A percentile compares a stretch with the other conserved stretches of the same genome.
Conservation (phyloP, 2,888 invertebrate species). For the Synanthedon andrenaeformis region DNA sequence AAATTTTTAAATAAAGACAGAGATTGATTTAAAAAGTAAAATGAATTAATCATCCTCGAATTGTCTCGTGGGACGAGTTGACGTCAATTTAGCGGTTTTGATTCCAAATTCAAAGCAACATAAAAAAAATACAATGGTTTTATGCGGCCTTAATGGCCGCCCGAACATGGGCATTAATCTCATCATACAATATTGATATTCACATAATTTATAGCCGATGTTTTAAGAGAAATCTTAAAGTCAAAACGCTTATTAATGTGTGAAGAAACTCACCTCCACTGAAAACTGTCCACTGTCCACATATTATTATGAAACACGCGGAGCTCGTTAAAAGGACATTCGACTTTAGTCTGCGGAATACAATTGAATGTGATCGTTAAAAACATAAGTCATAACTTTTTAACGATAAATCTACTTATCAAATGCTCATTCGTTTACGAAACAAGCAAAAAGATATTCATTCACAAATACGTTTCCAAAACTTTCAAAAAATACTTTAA, state of each 20-base stretch:
- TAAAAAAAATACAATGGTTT: constrained; percentile 63
- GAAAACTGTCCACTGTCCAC: constrained; percentile 35
- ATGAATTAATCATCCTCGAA: constrained; percentile 45
- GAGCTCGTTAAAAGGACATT: constrained; percentile 60
- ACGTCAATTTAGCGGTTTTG: constrained; percentile 52
- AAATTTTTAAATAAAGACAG: too few species aligned
- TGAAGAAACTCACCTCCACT: constrained; percentile 60
- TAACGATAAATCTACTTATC: constrained; percentile 36
- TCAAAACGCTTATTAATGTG: constrained; percentile 66
- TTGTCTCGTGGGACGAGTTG: constrained; percentile 32
- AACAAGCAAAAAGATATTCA: constrained; percentile 27
- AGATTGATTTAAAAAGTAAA: constrained; percentile 8
- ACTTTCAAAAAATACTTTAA: constrained; percentile 26
- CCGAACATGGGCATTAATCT: constrained; percentile 68
- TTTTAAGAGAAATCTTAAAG: constrained; percentile 52
- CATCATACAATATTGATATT: constrained; percentile 67
- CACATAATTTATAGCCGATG: constrained; percentile 58
- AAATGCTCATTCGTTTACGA: constrained; percentile 21
- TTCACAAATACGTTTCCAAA: constrained; percentile 26
- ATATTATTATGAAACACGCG: constrained; percentile 53
- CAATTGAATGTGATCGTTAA: constrained; percentile 62
- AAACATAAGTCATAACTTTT: constrained; percentile 56
- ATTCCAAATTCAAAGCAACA: constrained; percentile 32
- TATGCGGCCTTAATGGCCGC: constrained; percentile 62
- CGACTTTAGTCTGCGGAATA: constrained; percentile 52